phyloP scores from a whole-genome alignment of 1,140 invertebrate genomes.

The Glossosoma conforme region DNA sequence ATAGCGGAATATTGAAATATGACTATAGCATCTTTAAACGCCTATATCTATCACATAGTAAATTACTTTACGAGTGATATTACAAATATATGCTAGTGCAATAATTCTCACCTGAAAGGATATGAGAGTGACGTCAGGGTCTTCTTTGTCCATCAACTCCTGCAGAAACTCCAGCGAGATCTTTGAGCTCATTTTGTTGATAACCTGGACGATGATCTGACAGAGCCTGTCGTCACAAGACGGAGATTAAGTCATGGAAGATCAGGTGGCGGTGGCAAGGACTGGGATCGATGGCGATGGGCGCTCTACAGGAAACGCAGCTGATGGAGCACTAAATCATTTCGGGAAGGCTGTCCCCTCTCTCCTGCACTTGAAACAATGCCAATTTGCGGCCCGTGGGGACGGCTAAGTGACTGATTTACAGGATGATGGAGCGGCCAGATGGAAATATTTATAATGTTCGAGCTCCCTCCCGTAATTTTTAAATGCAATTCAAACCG shows the following conservation, averaged over 20 bases:
- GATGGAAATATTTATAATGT: constrained; percentile 27
- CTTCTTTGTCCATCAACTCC: constrained; percentile 41
- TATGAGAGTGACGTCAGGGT: constrained; percentile 40
- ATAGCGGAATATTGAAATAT: too few relatives aligned
- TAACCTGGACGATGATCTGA: too few relatives aligned
- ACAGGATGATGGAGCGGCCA: constrained; percentile 19
- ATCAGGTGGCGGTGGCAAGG: too few relatives aligned
- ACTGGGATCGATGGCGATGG: too few relatives aligned
- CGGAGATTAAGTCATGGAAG: too few relatives aligned
- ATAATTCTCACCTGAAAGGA: constrained; percentile 21
- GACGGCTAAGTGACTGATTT: constrained; percentile 30
- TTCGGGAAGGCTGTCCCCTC: too few relatives aligned
- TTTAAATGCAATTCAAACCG: constrained; percentile 27
- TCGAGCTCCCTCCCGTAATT: constrained; percentile 24
- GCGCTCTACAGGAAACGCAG: too few relatives aligned
- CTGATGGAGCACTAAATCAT: constrained; percentile 19
- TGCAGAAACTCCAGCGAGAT: constrained; percentile 37
- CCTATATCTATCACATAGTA: too few relatives aligned
- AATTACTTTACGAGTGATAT: background rate
- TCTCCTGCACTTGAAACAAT: constrained; percentile 24
- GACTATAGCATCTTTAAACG: too few relatives aligned
- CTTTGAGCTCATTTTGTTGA: constrained; percentile 23
- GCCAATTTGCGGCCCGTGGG: constrained; percentile 22
- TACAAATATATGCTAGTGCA: background rate
- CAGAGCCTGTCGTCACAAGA: too few relatives aligned